These are phyloP conservation scores for Agelastica alni DNA, from an alignment of 2,888 invertebrate species.

Conservation along the genomic window DNA sequence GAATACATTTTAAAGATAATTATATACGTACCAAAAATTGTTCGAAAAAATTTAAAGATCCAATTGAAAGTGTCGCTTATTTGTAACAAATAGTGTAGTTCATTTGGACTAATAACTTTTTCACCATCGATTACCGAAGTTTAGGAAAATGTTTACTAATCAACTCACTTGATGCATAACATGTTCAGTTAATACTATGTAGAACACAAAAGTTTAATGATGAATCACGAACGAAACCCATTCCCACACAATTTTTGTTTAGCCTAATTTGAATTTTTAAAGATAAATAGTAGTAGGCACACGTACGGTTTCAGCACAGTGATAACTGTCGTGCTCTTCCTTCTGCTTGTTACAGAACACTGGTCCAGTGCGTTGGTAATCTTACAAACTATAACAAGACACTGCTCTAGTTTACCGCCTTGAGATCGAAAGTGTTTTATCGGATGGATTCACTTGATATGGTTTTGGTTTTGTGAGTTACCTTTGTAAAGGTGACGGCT, in stretches of 20 bases:
- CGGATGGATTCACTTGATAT: slow-evolving; percentile 52
- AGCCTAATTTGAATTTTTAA: not conserved
- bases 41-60: too few relatives aligned
- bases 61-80: too few relatives aligned
- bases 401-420: slow-evolving; percentile 53
- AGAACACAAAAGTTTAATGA: slow-evolving; percentile 1
- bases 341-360: slow-evolving; percentile 50
- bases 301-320: slow-evolving; percentile 40
- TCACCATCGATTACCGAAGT: too few relatives aligned
- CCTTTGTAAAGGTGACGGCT: slow-evolving; percentile 43
- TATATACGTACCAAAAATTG: too few relatives aligned
- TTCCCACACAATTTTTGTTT: not conserved
- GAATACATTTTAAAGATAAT: too few relatives aligned
- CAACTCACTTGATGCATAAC: too few relatives aligned
- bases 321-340: slow-evolving; percentile 45
- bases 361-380: slow-evolving; percentile 49
- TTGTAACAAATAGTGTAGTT: too few relatives aligned
- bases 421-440: slow-evolving; percentile 55
- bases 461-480: slow-evolving; percentile 50
- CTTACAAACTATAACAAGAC: slow-evolving; percentile 51
- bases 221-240: slow-evolving; percentile 4
- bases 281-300: slow-evolving; percentile 17
- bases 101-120: too few relatives aligned
- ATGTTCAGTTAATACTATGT: too few relatives aligned
- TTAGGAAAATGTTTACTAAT: too few relatives aligned